Evolutionary conservation across 2,888 invertebrate species (phyloP), one percentile per base, ranked within the genome.

Genomic region (Macroteleia sp.): DNA sequence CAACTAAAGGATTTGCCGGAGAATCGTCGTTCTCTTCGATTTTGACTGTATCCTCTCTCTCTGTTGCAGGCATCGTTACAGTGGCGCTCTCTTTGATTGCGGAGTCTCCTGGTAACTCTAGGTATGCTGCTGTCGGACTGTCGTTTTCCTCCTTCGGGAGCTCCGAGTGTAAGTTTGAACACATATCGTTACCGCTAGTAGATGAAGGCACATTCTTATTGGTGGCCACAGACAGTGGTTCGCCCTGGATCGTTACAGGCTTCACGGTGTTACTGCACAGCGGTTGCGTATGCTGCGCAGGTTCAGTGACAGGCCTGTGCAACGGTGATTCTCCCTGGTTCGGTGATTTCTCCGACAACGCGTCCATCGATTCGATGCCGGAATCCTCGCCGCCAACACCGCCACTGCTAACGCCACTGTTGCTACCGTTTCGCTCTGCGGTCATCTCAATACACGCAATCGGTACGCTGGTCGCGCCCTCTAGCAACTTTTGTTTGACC

Each of bases 331-430:
- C 92, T 92, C 96, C 95, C 90, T 97, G 97, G 91, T 96, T 96
- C n/a, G 96, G 96, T 79, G 96, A 96, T 89, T 97, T 97, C 90
- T 97, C 97, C 16, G 97, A 97, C n/a, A 97, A 92, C 1, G 97
- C 97, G 89, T 97, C 97, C 97, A 97, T 97, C 32, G 97, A 97
- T 90, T 97, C 97, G 66, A 97, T 97, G 12, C 97, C 97, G 66
- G 97, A 97, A 91, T 97, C 97, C 89, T 97, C 97, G 42, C 97
- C 97, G 85, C 95, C 95, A 16, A 86, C 85, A 1, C 56, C 67
- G 3, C 44, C 36, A 28, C 87, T 84, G 22, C 83, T 86, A 62
- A 83, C 85, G 46, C 82, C 80, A 34, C 79, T 64, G 22, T 66
- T 46, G 39, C 79, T 81, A 8, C 80, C 84, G n/a, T 83, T 83